Conservation (phyloP, 2,888 invertebrate genomes). For the Lasioglossum morio region DNA sequence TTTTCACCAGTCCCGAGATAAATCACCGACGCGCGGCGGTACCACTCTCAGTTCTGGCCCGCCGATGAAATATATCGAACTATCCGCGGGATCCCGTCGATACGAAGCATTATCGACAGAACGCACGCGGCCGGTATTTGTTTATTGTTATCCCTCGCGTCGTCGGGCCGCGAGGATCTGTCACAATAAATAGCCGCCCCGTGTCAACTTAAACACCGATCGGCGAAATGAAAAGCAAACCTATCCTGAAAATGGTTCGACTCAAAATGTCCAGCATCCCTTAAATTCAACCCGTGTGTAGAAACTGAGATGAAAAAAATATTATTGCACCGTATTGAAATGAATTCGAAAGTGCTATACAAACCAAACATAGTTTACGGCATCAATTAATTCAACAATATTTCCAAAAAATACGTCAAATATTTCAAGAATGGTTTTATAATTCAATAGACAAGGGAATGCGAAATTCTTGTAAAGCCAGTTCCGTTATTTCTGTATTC, state of each 20-base stretch:
- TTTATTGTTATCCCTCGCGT: not conserved
- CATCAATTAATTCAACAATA: too few relatives aligned
- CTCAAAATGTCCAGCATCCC: not conserved
- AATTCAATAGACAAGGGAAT: too few relatives aligned
- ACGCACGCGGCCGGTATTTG: slow-evolving; percentile 12
- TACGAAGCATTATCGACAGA: slow-evolving; percentile 1
- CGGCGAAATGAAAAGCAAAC: not conserved
- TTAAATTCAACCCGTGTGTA: too few relatives aligned
- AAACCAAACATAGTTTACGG: too few relatives aligned
- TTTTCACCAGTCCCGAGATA: slow-evolving; percentile 6
- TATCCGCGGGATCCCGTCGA: slow-evolving; percentile 6
- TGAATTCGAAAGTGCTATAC: too few relatives aligned
- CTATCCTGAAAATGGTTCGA: not conserved
- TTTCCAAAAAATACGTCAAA: too few relatives aligned
- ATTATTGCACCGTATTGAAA: too few relatives aligned
- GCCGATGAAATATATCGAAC: slow-evolving; percentile 23
- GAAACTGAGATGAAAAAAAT: too few relatives aligned
- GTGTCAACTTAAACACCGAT: slow-evolving; percentile 2
- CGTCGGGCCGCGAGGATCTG: not conserved
- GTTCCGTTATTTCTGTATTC: too few relatives aligned
- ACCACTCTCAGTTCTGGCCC: not conserved
- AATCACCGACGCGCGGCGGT: not conserved
- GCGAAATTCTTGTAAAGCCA: too few relatives aligned
- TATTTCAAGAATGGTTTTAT: too few relatives aligned
- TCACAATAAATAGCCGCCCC: not conserved